Percentiles rank a stretch among this genome's conserved stretches.
Conservation (phyloP, 2,888 invertebrate species). For the Plusia festucae region DNA sequence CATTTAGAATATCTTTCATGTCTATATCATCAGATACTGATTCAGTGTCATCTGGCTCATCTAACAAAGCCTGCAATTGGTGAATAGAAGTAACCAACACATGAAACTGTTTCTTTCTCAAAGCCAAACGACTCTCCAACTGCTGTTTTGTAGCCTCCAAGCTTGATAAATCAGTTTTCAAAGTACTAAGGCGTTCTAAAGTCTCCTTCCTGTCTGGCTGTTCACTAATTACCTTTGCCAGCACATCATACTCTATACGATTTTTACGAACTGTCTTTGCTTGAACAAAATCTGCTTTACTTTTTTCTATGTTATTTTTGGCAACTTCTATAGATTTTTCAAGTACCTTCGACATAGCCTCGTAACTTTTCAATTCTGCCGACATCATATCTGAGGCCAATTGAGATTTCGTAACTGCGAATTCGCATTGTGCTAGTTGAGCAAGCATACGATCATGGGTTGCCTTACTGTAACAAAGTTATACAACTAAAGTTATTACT, state of each 20-base stretch:
- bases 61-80: slow-evolving; percentile 94
- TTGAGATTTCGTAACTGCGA: slow-evolving; percentile 95
- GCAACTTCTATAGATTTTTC: slow-evolving; percentile 94
- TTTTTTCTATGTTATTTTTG: slow-evolving; percentile 94
- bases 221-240: slow-evolving; percentile 96
- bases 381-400: slow-evolving; percentile 94
- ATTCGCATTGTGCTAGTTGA: slow-evolving; percentile 96
- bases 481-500: not conserved
- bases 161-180: slow-evolving; percentile 93
- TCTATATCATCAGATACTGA: slow-evolving; percentile 79
- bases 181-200: slow-evolving; percentile 90
- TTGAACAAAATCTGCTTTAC: slow-evolving; percentile 94
- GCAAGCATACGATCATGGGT: slow-evolving; percentile 94
- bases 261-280: slow-evolving; percentile 97
- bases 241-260: slow-evolving; percentile 97
- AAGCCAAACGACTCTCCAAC: slow-evolving; percentile 93
- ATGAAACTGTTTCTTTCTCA: slow-evolving; percentile 96
- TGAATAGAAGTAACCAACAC: slow-evolving; percentile 96
- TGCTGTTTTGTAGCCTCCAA: slow-evolving; percentile 92
- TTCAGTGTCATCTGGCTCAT: slow-evolving; percentile 91
- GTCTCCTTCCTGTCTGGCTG: slow-evolving; percentile 97
- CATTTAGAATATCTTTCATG: slow-evolving; percentile 75
- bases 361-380: slow-evolving; percentile 95
- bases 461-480: slow-evolving; percentile 87
- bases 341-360: slow-evolving; percentile 93